Base-by-base conservation (phyloP, 1,140 invertebrate genomes). In the Drosophila biarmipes region DNA sequence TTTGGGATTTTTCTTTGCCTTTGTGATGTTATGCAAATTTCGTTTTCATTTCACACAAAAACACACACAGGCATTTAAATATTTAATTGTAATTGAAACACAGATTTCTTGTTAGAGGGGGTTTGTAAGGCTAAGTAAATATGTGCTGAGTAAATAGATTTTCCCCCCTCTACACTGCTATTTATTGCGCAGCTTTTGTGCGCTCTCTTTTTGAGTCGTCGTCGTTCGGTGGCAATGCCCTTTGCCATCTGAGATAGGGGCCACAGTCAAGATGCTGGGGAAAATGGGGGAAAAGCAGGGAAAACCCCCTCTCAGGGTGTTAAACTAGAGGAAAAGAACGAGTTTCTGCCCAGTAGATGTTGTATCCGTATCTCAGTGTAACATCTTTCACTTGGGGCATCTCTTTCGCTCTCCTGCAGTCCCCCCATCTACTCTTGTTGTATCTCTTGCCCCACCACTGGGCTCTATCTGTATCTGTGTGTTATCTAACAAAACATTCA, bases 401-500 rank as follows among this genome's bases (percentile, higher is more conserved):
- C 55, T 61, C 68, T 42, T 42, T 57, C 21, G 24, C 53, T 53
- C 42, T 29, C 29, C 58, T 40, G 52, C 52, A 54, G 35, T 61
- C 34, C 45, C 37, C 19, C 40, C 53, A 21, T 21, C 21, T 21
- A 21, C 48, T 66, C 34, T 55, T 56, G 62, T 31, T 43, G 34
- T 58, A 68, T 54, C 52, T 67, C 12, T 53, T 52, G 27, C 40
- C 31, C 46, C 40, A 8, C 43, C 56, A 66, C 69, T 57, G 46
- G 19, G 27, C 38, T 66, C 21, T 78, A 43, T 73, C 37, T 78
- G 42, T 64, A 53, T 61, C 73, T 15, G n/a, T 62, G 46, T 66
- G 86, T 80, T 90, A 89, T 90, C 84, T 89, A 71, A 89, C 85
- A 89, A 89, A 89, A 89, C 84, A 89, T 89, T 90, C 84, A 89